Evolutionary conservation across 2,888 invertebrate species (phyloP), one percentile per base, ranked within the genome.

Genomic region (Aphidius colemani): DNA sequence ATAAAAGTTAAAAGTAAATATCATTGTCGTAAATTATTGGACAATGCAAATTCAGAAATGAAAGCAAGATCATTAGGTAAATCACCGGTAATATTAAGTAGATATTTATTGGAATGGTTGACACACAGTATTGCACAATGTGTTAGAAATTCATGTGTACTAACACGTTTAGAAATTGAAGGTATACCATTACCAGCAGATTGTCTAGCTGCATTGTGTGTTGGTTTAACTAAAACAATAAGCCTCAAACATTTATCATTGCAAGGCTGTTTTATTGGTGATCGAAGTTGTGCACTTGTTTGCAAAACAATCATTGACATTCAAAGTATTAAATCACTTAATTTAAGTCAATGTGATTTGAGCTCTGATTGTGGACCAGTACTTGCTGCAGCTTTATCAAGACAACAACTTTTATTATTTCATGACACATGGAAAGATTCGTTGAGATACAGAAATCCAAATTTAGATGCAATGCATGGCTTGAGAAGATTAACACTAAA

Each of bases 401-500:
- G 86, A 71, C 90, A 90, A 77, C 90, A 90, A 76, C 85, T 90
- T 63, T 85, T 88, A 64, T 86, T 93, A 61, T 92, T 90, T 76
- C 90, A 91, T 69, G 92, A 93, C 76, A 90, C 90, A 66, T 94
- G 93, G 93, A 89, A 90, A 68, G 89, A 90, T 71, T 92, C 92
- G 7, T 78, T 94, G 61, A 86, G 93, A n/a, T 93, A 92, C 76
- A 86, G 90, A 11, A 85, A 89, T 55, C 91, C 93, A 0, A 88
- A 92, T 71, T 81, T 90, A n/a, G 89, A 89, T 66, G 82, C 86
- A 0, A 91, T 92, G 88, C 86, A 89, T 0, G 93, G 93, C 0
- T 80, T 93, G 18, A 87, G 90, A 56, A 84, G 89, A 49, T 84
- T 94, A 65, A 86, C 88, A 0, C 75, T 93, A 18, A 91, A 92